Conservation (phyloP, 2,888 invertebrate genomes). For the Stenodema calcarata region DNA sequence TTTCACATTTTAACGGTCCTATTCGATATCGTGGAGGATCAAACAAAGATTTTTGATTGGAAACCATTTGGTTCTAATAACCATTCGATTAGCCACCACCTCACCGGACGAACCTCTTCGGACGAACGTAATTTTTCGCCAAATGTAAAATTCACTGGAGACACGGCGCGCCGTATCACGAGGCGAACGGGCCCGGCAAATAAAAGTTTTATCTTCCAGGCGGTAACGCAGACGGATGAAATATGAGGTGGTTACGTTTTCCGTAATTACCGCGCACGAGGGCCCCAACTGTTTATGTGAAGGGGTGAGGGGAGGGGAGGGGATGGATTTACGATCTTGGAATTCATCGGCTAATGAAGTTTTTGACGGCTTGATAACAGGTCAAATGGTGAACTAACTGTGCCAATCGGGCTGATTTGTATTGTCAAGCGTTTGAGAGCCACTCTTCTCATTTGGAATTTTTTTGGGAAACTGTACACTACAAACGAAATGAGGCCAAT, state of each 20-base stretch:
- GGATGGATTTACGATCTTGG: slow-evolving; percentile 16
- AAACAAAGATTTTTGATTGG: too few species aligned
- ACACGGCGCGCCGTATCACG: neutral
- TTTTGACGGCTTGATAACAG: neutral
- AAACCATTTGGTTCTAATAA: too few species aligned
- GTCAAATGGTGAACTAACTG: neutral
- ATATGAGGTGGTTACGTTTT: slow-evolving; percentile 36
- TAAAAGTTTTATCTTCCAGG: slow-evolving; percentile 21
- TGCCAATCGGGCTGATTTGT: neutral
- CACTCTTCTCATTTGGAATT: neutral
- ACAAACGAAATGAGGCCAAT: too few species aligned
- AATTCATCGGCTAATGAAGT: slow-evolving; percentile 2
- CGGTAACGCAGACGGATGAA: slow-evolving; percentile 10
- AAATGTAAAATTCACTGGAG: neutral
- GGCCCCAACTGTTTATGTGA: neutral
- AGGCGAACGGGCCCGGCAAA: slow-evolving; percentile 9
- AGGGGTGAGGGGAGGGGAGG: neutral
- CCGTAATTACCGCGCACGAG: slow-evolving; percentile 21
- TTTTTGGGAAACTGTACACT: neutral
- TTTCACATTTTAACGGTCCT: too few species aligned
- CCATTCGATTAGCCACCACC: too few species aligned
- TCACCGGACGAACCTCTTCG: neutral
- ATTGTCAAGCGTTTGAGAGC: neutral
- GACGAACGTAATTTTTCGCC: neutral
- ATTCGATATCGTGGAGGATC: too few species aligned